phyloP scores from a whole-genome alignment of 2,888 invertebrate genomes.

The Cerastis leucographa region DNA sequence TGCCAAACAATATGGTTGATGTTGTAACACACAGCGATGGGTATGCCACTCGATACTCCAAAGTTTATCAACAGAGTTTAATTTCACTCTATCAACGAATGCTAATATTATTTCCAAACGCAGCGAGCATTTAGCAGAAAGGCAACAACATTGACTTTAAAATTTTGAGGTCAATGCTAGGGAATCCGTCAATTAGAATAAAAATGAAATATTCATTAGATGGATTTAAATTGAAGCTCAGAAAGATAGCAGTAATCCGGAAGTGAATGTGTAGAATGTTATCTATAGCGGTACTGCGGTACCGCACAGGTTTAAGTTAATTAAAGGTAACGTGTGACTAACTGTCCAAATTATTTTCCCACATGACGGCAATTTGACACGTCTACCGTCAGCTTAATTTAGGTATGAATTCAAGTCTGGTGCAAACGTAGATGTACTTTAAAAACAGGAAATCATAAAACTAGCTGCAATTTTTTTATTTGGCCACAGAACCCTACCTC shows the following conservation, averaged over 20 bases:
- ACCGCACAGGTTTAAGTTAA: conserved; percentile 19
- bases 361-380: conserved; percentile 11
- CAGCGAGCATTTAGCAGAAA: background rate
- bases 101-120: conserved; percentile 1
- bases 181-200: conserved; percentile 15
- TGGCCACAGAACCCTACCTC: too few relatives aligned
- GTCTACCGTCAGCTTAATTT: conserved; percentile 10
- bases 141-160: conserved; percentile 32
- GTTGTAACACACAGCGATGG: conserved; percentile 7
- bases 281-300: conserved; percentile 32
- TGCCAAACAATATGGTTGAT: conserved; percentile 3
- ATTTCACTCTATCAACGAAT: conserved; percentile 12
- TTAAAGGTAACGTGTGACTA: conserved; percentile 18
- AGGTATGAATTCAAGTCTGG: background rate
- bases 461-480: too few relatives aligned
- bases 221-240: conserved; percentile 5
- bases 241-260: conserved; percentile 27
- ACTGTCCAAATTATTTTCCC: conserved; percentile 9
- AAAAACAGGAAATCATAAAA: background rate
- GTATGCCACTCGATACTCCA: conserved; percentile 1
- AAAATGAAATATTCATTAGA: conserved; percentile 44
- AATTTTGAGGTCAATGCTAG: conserved; percentile 40
- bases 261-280: conserved; percentile 37
- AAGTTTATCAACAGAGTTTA: conserved; percentile 25
- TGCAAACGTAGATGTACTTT: background rate